Evolutionary conservation across 2,888 invertebrate species (phyloP).

Genomic region (Tiliacea citrago): DNA sequence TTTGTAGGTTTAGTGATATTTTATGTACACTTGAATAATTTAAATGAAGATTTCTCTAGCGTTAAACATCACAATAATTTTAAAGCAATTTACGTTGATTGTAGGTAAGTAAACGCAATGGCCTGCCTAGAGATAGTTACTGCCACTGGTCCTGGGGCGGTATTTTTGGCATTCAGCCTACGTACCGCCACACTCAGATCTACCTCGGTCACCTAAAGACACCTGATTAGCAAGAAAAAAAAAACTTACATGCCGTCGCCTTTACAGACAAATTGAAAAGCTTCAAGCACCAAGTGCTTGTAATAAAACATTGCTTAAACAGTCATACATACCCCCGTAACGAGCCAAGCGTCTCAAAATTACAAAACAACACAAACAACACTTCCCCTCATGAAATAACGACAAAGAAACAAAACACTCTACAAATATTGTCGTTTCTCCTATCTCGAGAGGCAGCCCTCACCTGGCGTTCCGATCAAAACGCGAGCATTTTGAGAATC

Average conservation of each 20-base stretch:
- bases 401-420: constrained; percentile 68
- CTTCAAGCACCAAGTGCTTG: neutral
- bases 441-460: constrained; percentile 62
- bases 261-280: constrained; percentile 2
- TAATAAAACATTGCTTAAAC: constrained; percentile 29
- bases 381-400: constrained; percentile 37
- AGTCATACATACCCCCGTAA: constrained; percentile 10
- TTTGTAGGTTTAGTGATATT: neutral
- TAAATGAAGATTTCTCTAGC: neutral
- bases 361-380: constrained; percentile 59
- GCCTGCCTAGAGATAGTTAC: neutral
- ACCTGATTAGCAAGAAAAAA: neutral
- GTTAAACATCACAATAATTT: neutral
- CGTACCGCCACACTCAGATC: too few relatives aligned
- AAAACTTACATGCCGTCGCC: too few relatives aligned
- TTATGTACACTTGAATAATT: neutral
- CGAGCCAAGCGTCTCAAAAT: constrained; percentile 32
- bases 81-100: neutral
- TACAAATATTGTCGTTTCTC: constrained; percentile 77
- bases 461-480: constrained; percentile 77
- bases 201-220: neutral
- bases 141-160: neutral
- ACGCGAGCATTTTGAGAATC: constrained; percentile 75
- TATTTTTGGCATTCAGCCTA: too few relatives aligned
- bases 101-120: neutral